These are phyloP conservation scores for Columba livia DNA, from an alignment of 2,113 vertebrate genomes.

Conservation along the genomic window DNA sequence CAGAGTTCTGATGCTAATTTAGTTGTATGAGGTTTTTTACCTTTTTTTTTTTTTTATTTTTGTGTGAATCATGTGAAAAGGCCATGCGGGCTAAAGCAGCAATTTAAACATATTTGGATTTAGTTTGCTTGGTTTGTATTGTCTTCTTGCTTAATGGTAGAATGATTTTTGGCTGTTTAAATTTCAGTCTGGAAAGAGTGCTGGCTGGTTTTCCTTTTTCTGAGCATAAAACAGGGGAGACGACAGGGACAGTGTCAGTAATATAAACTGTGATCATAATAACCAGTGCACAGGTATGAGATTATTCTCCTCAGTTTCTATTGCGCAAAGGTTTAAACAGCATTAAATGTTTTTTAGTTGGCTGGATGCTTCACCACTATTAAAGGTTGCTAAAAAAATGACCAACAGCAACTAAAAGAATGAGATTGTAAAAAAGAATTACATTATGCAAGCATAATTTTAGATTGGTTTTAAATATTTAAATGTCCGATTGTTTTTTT, in stretches of 20 bases:
- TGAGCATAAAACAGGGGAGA: slow-evolving; percentile 13
- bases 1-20: not conserved
- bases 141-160: slow-evolving; percentile 36
- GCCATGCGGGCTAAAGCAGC: not conserved
- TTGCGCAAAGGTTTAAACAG: not conserved
- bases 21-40: not conserved
- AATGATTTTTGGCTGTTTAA: slow-evolving; percentile 60
- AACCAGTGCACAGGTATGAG: not conserved
- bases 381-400: not conserved
- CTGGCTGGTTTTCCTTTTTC: slow-evolving; percentile 13
- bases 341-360: not conserved
- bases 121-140: slow-evolving; percentile 31
- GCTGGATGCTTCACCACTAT: not conserved
- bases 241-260: not conserved
- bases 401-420: not conserved
- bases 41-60: not conserved
- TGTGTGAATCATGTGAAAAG: not conserved
- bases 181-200: slow-evolving; percentile 40
- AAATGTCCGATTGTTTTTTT: not conserved
- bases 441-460: not conserved
- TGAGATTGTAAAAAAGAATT: not conserved
- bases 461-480: not conserved
- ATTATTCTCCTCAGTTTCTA: not conserved
- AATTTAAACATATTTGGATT: slow-evolving; percentile 55
- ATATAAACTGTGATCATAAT: slow-evolving; percentile 22